These are phyloP conservation scores for Scartelaos histophorus DNA, from an alignment of 2,113 vertebrate genomes.

Conservation along the genomic window DNA sequence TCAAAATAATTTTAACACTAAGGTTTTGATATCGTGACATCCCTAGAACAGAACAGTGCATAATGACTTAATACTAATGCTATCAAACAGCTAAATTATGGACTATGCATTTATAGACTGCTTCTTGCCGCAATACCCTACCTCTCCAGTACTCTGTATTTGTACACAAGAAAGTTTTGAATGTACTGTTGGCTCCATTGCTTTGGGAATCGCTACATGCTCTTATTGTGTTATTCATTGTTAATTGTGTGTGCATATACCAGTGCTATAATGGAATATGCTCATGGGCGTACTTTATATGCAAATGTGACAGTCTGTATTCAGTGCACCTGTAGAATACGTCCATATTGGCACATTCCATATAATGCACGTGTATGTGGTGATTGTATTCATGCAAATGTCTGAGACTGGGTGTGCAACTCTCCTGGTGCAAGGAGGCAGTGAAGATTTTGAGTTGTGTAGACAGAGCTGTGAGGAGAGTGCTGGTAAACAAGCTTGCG, in stretches of 20 bases:
- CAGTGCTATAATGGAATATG: background rate
- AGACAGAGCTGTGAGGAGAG: slow-evolving; percentile 46
- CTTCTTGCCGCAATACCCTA: background rate
- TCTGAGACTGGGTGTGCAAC: slow-evolving; percentile 13
- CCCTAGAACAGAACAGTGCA: background rate
- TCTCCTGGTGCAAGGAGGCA: slow-evolving; percentile 42
- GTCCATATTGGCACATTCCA: slow-evolving; percentile 11
- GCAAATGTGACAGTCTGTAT: slow-evolving; percentile 10
- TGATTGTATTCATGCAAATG: slow-evolving; percentile 39
- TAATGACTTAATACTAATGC: background rate
- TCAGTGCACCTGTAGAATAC: slow-evolving; percentile 18
- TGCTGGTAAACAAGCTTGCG: slow-evolving; percentile 68
- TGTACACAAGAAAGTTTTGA: background rate
- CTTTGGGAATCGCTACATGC: slow-evolving; percentile 5
- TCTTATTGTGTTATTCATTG: slow-evolving; percentile 24
- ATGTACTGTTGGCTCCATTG: background rate
- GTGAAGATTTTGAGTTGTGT: slow-evolving; percentile 44
- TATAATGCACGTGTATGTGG: slow-evolving; percentile 16
- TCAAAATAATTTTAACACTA: no score
- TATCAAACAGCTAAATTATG: background rate
- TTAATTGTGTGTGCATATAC: slow-evolving; percentile 17
- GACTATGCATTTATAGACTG: background rate
- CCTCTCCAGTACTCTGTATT: background rate
- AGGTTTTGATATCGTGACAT: no score
- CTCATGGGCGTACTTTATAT: slow-evolving; percentile 12